Base-by-base conservation (phyloP, 2,113 vertebrate genomes). In the Lichenostomus cassidix region DNA sequence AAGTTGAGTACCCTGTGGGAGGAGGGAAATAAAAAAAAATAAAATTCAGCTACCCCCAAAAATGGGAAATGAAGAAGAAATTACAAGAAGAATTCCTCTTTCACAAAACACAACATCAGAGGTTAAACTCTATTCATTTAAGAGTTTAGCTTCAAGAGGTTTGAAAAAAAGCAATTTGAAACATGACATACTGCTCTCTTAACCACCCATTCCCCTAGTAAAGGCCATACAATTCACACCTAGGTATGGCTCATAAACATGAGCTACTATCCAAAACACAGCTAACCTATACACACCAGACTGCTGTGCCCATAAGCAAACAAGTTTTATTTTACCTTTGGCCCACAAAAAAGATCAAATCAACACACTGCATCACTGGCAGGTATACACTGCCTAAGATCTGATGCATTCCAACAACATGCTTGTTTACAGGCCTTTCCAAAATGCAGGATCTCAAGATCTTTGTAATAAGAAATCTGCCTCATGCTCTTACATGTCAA, bases 121-220 rank as follows among this genome's bases (percentile, higher is more conserved):
- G 88, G 18, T 7, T 8, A 27, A 89, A 83, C 28, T 28, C 35
- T n/a, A 27, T 62, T 39, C 5, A 64, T 15, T 58, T 33, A 37
- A 23, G 21, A 64, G 18, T 58, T 82, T 42, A 67, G 20, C 21
- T 83, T 83, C 12, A 75, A 75, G 4, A 84, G 17, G 17, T 59
- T 20, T 29, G 60, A 58, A 60, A 74, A 25, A 39, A 39, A 42
- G 15, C 33, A 21, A 44, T 74, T 87, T 47, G 74, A 87, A 89
- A 74, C 10, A 60, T 0, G 0, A 31, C 19, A 44, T 41, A 11
- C 14, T 52, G 41, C 63, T 31, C n/a, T 47, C 17, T 42, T 21
- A 58, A 20, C n/a, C 44, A 42, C 19, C 14, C 1, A 0, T 37
- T 75, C 25, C 59, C 33, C 14, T 52, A 35, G 15, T 10, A 19